A percentile compares a stretch with the other conserved stretches of the same genome.
These are phyloP conservation scores for Craniophora ligustri DNA, from an alignment of 2,888 invertebrate genomes.

Conservation along the genomic window DNA sequence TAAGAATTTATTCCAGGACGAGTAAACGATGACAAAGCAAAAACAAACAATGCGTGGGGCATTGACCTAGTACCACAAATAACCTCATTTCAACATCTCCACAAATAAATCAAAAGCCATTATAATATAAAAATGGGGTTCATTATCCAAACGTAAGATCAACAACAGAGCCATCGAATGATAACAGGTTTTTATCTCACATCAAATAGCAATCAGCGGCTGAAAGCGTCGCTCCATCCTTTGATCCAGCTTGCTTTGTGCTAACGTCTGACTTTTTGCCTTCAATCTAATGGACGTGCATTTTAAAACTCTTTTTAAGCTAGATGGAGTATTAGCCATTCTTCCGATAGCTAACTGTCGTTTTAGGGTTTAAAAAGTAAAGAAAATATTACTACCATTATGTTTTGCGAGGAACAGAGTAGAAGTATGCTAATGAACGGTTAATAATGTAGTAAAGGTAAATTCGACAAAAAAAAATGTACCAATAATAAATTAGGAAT, in stretches of 20 bases:
- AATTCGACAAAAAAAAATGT: no score
- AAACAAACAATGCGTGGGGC: constrained; percentile 1
- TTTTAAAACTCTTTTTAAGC: constrained; percentile 34
- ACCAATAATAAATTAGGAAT: no score
- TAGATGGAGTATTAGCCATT: constrained; percentile 9
- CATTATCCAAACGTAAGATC: constrained; percentile 38
- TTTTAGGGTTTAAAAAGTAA: not conserved
- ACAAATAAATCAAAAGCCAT: constrained; percentile 11
- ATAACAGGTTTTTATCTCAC: constrained; percentile 53
- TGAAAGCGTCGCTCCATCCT: constrained; percentile 41
- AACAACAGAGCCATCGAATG: constrained; percentile 50
- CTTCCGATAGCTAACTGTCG: constrained; percentile 3
- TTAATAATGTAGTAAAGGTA: no score
- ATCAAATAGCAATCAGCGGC: constrained; percentile 56
- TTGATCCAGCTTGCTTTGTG: constrained; percentile 54
- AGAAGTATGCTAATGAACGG: no score
- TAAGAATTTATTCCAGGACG: no score
- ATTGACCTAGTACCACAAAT: constrained; percentile 4
- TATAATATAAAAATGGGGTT: constrained; percentile 12
- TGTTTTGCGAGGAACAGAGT: no score
- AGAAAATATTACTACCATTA: not conserved
- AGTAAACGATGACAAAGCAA: no score
- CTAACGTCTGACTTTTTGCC: constrained; percentile 40
- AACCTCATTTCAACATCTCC: not conserved
- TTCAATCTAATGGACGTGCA: constrained; percentile 41